A percentile compares a stretch with the other conserved stretches of the same genome.
Evolutionary conservation across 2,113 vertebrate genomes (phyloP).

Genomic region (Perca fluviatilis): DNA sequence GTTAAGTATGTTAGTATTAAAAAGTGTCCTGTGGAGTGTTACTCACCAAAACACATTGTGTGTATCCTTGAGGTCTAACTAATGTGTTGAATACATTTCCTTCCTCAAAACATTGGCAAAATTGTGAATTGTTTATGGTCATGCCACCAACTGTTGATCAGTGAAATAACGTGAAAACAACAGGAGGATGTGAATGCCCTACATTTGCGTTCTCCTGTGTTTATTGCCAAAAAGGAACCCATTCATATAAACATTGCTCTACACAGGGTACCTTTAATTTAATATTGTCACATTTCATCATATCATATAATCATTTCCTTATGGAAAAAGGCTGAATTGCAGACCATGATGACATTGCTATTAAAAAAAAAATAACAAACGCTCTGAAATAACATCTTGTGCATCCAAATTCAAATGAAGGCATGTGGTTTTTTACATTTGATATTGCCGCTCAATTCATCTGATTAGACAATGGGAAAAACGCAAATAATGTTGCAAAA

Average conservation of each 20-base stretch:
- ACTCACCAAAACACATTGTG: too few species aligned
- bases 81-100: too few species aligned
- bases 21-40: too few species aligned
- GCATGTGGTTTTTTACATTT: neutral
- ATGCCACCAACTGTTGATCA: neutral
- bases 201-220: too few species aligned
- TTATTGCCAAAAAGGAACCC: too few species aligned
- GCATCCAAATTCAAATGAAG: neutral
- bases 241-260: too few species aligned
- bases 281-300: neutral
- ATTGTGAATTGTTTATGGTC: neutral
- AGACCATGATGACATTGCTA: neutral
- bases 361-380: neutral
- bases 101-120: neutral
- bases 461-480: too few species aligned
- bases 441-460: neutral
- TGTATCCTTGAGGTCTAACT: too few species aligned
- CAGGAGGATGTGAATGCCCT: neutral
- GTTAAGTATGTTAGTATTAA: too few species aligned
- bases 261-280: too few species aligned
- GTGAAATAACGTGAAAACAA: neutral
- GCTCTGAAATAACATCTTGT: neutral
- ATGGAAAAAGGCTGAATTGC: slow-evolving; percentile 3
- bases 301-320: neutral
- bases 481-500: too few species aligned